phyloP scores from a whole-genome alignment of 2,113 vertebrate species.

The Chaetura pelagica region DNA sequence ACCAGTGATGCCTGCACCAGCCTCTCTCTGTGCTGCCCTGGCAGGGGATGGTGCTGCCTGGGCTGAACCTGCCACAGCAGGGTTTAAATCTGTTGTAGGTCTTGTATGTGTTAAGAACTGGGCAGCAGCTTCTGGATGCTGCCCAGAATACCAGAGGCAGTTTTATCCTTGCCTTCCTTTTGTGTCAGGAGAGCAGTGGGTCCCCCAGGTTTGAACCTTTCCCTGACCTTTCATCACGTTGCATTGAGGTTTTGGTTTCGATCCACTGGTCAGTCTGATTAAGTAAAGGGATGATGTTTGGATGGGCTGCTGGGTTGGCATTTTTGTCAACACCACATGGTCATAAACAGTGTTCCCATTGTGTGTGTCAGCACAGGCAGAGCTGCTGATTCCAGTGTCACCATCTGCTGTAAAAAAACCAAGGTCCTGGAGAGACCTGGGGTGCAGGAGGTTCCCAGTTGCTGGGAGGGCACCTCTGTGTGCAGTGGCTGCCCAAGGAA shows the following conservation, averaged over 20 bases:
- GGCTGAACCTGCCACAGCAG: not conserved
- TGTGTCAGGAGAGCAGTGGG: not conserved
- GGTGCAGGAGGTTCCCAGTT: too few species aligned
- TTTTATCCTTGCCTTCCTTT: not conserved
- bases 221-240: not conserved
- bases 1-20: not conserved
- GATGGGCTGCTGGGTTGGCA: not conserved
- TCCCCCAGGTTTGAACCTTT: not conserved
- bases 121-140: not conserved
- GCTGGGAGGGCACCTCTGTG: too few species aligned
- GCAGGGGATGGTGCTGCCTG: not conserved
- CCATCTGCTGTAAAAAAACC: not conserved
- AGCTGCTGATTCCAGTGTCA: not conserved
- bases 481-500: not conserved
- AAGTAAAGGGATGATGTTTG: not conserved
- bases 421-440: not conserved
- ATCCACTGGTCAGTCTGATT: not conserved
- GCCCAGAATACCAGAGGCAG: rapidly evolving
- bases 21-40: not conserved
- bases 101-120: rapidly evolving
- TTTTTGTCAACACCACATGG: rapidly evolving
- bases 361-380: not conserved
- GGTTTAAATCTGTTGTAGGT: not conserved
- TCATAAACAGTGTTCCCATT: too few species aligned
- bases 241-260: not conserved